A percentile compares a stretch with the other conserved stretches of the same genome.
Evolutionary conservation across 2,797 vertebrate genomes (phyloP).

Genomic region (Vespertilio murinus): DNA sequence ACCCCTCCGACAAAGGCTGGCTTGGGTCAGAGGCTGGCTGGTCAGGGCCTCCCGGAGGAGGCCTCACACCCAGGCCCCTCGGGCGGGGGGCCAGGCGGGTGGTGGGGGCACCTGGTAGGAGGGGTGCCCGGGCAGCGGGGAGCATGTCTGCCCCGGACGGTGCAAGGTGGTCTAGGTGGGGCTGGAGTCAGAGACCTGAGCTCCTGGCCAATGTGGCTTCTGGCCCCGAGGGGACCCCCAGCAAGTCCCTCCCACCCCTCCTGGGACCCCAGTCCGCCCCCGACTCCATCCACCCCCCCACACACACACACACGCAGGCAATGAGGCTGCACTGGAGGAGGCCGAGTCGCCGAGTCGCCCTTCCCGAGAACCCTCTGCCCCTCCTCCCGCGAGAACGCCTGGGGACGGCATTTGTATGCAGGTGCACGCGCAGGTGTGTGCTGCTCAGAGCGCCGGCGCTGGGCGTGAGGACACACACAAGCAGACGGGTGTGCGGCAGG

Average conservation of each 20-base stretch:
- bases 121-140: not conserved
- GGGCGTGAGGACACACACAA: not conserved
- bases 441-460: not conserved
- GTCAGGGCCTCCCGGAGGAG: not conserved
- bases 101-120: not conserved
- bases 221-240: not conserved
- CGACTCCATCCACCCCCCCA: not conserved
- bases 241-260: not conserved
- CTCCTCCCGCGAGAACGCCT: not conserved
- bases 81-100: not conserved
- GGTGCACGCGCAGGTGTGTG: not conserved
- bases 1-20: not conserved
- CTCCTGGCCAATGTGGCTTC: fast-evolving
- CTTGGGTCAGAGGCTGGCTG: not conserved
- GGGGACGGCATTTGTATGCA: not conserved
- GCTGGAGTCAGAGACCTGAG: not conserved
- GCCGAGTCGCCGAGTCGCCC: not conserved
- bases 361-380: not conserved
- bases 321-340: not conserved
- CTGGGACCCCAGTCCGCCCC: not conserved
- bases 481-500: fast-evolving
- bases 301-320: not conserved
- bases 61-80: not conserved
- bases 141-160: not conserved
- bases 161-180: not conserved